Conservation (phyloP, 2,113 vertebrate species). For the Chelonoidis abingdonii region DNA sequence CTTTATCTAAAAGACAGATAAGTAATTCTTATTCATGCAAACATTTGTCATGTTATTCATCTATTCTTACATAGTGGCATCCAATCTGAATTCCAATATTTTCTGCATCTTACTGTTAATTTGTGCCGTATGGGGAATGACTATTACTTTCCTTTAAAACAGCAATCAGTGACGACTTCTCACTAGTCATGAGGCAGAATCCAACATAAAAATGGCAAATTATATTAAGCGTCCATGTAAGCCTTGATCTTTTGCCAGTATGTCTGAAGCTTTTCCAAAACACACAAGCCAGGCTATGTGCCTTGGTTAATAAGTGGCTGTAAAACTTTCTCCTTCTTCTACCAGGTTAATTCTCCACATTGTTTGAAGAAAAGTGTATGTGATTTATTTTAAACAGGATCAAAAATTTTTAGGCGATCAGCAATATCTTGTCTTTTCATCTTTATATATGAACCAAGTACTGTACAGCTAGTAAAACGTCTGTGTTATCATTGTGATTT, state of each 20-base stretch:
- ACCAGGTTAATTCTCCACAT: slow-evolving; percentile 24
- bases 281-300: neutral
- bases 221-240: slow-evolving; percentile 12
- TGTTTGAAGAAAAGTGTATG: slow-evolving; percentile 50
- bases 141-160: slow-evolving; percentile 21
- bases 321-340: slow-evolving; percentile 49
- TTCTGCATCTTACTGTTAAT: slow-evolving; percentile 16
- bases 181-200: slow-evolving; percentile 6
- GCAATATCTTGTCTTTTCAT: slow-evolving; percentile 15
- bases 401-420: slow-evolving; percentile 18
- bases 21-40: neutral
- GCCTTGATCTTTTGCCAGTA: slow-evolving; percentile 43
- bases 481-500: slow-evolving; percentile 8
- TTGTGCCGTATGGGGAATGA: slow-evolving; percentile 14
- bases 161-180: slow-evolving; percentile 14
- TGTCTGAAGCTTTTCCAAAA: slow-evolving; percentile 49
- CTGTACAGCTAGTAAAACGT: neutral
- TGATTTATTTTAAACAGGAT: neutral
- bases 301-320: slow-evolving; percentile 60
- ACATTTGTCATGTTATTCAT: neutral
- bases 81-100: neutral
- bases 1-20: neutral
- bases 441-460: slow-evolving; percentile 20
- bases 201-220: slow-evolving; percentile 26
- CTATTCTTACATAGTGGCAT: slow-evolving; percentile 1